A percentile compares a stretch with the other conserved stretches of the same genome.
Conservation (phyloP, 2,888 invertebrate species). For the Beris chalybata region DNA sequence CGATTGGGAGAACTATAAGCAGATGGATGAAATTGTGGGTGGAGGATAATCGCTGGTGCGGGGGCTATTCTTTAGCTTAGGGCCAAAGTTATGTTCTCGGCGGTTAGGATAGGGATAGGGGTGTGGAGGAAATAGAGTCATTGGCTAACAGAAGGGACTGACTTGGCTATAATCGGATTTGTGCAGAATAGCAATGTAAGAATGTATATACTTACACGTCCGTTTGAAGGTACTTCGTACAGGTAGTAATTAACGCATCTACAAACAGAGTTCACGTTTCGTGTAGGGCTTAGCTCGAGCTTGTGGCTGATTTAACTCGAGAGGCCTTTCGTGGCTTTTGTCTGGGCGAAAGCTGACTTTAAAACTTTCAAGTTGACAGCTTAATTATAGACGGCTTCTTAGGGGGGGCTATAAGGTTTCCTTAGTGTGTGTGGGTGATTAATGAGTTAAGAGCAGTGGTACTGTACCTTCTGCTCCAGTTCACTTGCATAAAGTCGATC, state of each 20-base stretch:
- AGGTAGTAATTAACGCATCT: constrained; percentile 37
- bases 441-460: constrained; percentile 13
- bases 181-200: background rate
- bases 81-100: no score
- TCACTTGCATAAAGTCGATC: background rate
- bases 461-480: constrained; percentile 12
- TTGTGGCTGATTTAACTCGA: constrained; percentile 25
- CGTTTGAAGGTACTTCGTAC: background rate
- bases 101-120: no score
- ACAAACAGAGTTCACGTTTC: constrained; percentile 30
- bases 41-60: no score
- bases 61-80: no score
- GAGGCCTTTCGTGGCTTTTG: constrained; percentile 28
- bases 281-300: constrained; percentile 22
- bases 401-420: constrained; percentile 21
- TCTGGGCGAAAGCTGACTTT: constrained; percentile 24
- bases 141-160: no score
- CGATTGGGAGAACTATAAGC: constrained; percentile 2
- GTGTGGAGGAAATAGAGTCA: no score
- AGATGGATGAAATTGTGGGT: no score
- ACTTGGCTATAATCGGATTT: constrained; percentile 16
- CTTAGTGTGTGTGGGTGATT: constrained; percentile 25
- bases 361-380: constrained; percentile 31
- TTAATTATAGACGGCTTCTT: constrained; percentile 28
- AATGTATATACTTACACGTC: constrained; percentile 1